phyloP scores from a whole-genome alignment of 2,113 vertebrate species.

The Syngnathus scovelli region DNA sequence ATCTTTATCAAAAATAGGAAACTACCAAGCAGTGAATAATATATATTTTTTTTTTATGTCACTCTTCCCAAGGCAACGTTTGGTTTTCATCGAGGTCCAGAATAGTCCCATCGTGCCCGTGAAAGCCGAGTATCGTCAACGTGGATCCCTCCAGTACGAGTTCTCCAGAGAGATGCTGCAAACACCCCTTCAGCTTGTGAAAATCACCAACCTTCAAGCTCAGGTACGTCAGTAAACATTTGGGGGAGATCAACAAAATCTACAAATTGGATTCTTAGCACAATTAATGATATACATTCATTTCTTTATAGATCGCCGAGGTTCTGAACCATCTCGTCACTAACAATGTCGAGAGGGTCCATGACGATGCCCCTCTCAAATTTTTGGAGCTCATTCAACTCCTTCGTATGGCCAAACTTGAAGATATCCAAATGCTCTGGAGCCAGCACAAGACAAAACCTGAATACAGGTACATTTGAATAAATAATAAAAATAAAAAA shows the following conservation, averaged over 20 bases:
- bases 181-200: conserved; percentile 71
- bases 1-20: neutral
- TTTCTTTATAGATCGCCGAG: conserved; percentile 61
- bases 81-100: conserved; percentile 65
- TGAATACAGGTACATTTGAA: conserved; percentile 50
- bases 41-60: neutral
- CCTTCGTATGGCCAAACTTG: conserved; percentile 40
- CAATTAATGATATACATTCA: neutral
- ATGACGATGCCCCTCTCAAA: conserved; percentile 69
- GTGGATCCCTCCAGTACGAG: conserved; percentile 66
- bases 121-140: conserved; percentile 42
- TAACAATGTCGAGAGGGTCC: conserved; percentile 64
- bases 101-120: conserved; percentile 22
- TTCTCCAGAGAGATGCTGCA: conserved; percentile 66
- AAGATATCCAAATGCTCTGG: conserved; percentile 64
- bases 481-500: neutral
- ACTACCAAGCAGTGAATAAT: neutral
- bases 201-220: conserved; percentile 51
- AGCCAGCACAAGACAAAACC: conserved; percentile 41
- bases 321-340: conserved; percentile 68
- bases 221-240: conserved; percentile 48
- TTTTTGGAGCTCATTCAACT: conserved; percentile 75
- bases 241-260: neutral
- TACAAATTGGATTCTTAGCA: neutral
- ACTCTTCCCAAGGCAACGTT: conserved; percentile 62